Percentiles rank a stretch among this genome's conserved stretches.
Evolutionary conservation across 2,113 vertebrate genomes (phyloP).

Genomic region (Peucedramus taeniatus): DNA sequence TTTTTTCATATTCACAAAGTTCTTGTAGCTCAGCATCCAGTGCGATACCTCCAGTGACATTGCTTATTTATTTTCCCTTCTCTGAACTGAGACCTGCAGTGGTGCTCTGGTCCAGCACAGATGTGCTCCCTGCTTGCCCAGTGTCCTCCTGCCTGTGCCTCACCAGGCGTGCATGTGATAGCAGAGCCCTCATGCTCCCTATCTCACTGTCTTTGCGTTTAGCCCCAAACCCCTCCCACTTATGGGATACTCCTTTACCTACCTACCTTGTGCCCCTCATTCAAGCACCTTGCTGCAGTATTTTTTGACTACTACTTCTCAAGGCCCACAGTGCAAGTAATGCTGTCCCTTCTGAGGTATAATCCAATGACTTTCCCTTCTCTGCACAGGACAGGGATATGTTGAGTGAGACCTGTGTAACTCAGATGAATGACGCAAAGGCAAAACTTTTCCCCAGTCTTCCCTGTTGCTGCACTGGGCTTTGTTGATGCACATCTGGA

Average conservation of each 20-base stretch:
- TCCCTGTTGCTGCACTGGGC: not conserved
- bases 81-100: not conserved
- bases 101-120: fast-evolving
- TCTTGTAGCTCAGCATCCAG: not conserved
- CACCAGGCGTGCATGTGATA: not conserved
- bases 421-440: not conserved
- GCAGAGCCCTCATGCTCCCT: fast-evolving
- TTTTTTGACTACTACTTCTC: not conserved
- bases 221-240: fast-evolving
- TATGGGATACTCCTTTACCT: not conserved
- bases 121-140: not conserved
- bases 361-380: not conserved
- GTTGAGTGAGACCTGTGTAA: not conserved
- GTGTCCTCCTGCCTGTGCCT: not conserved
- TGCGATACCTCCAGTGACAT: not conserved
- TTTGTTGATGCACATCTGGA: not conserved
- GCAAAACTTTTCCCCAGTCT: not conserved
- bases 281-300: not conserved
- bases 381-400: not conserved
- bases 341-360: not conserved
- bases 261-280: not conserved
- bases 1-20: not conserved
- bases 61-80: not conserved
- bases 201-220: fast-evolving
- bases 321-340: not conserved